Evolutionary conservation across 1,140 invertebrate genomes (phyloP).

Genomic region (Frieseomelitta varia): DNA sequence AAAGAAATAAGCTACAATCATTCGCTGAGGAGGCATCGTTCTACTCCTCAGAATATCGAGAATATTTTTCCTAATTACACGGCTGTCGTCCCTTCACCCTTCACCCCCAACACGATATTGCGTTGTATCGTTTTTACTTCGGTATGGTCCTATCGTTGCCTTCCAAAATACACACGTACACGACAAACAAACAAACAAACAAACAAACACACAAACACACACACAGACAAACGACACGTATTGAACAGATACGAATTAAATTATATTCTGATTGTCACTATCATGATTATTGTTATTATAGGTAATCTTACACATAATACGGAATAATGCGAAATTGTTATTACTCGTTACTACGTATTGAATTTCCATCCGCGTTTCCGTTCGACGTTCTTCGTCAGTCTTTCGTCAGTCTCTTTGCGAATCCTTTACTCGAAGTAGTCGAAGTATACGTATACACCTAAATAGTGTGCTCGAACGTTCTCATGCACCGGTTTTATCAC

Average conservation of each 20-base stretch:
- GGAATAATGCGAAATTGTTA: conserved; percentile 39
- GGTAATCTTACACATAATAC: conserved; percentile 26
- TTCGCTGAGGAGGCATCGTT: conserved; percentile 14
- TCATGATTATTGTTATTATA: neutral
- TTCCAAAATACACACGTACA: conserved; percentile 67
- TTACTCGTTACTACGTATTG: conserved; percentile 50
- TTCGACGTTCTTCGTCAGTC: conserved; percentile 66
- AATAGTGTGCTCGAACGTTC: conserved; percentile 31
- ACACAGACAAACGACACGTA: conserved; percentile 35
- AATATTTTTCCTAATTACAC: conserved; percentile 57
- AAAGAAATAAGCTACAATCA: conserved; percentile 10
- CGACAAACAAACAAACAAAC: conserved; percentile 25
- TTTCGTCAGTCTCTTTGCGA: conserved; percentile 44
- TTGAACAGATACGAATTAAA: conserved; percentile 25
- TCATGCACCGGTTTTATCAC: conserved; percentile 27
- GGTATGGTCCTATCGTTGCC: conserved; percentile 77
- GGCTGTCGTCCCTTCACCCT: conserved; percentile 61
- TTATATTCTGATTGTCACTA: conserved; percentile 10
- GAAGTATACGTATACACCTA: conserved; percentile 21
- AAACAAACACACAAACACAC: conserved; percentile 29
- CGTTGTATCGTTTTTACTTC: conserved; percentile 74
- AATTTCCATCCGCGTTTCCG: conserved; percentile 68
- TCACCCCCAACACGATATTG: conserved; percentile 8
- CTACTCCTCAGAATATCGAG: neutral
- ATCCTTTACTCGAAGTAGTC: conserved; percentile 54